phyloP scores from a whole-genome alignment of 2,888 invertebrate genomes.

The Megalurothrips usitatus region DNA sequence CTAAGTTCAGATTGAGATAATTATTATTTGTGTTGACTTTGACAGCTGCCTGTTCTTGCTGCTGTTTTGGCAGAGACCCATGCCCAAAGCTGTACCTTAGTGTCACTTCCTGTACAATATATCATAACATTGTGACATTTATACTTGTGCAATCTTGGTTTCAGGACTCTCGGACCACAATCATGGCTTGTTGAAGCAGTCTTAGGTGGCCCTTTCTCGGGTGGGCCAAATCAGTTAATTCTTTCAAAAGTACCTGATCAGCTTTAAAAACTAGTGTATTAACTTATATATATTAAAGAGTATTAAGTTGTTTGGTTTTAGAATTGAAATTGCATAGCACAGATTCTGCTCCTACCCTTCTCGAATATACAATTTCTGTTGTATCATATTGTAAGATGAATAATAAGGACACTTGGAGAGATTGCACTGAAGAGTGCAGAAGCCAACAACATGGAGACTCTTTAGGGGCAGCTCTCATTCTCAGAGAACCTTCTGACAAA shows the following conservation, averaged over 20 bases:
- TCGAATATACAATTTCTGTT: background rate
- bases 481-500: constrained; percentile 35
- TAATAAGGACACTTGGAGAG: background rate
- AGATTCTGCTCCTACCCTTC: background rate
- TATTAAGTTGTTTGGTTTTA: background rate
- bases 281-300: no score
- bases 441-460: background rate
- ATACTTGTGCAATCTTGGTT: background rate
- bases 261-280: background rate
- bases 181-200: background rate
- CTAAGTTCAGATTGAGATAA: background rate
- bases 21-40: background rate
- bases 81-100: background rate
- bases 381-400: background rate
- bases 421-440: constrained; percentile 1
- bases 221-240: background rate
- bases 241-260: background rate
- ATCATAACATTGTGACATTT: no score
- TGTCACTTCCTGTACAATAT: background rate
- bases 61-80: background rate
- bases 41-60: background rate
- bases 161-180: constrained; percentile 16
- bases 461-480: constrained; percentile 34
- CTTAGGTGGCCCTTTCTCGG: constrained; percentile 17
- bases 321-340: background rate